These are phyloP conservation scores for Drosophila leontia DNA, from an alignment of 1,140 invertebrate species.

Conservation along the genomic window DNA sequence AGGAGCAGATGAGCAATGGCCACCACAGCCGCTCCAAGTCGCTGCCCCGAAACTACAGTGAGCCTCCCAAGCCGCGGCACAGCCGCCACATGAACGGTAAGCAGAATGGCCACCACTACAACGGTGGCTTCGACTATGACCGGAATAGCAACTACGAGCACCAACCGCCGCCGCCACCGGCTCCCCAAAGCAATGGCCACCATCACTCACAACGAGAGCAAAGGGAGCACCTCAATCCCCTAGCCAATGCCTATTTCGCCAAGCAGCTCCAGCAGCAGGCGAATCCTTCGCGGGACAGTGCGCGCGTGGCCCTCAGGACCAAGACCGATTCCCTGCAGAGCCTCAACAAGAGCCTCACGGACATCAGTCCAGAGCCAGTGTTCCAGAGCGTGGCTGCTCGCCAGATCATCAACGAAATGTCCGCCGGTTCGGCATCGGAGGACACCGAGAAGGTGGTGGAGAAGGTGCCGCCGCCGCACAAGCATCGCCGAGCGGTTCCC, in stretches of 20 bases:
- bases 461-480: slow-evolving; percentile 81
- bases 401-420: slow-evolving; percentile 94
- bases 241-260: slow-evolving; percentile 82
- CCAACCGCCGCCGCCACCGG: slow-evolving; percentile 68
- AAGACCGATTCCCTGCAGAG: slow-evolving; percentile 84
- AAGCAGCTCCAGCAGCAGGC: slow-evolving; percentile 78
- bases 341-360: slow-evolving; percentile 82
- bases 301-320: slow-evolving; percentile 70
- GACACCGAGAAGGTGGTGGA: slow-evolving; percentile 83
- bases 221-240: slow-evolving; percentile 75
- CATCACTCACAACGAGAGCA: slow-evolving; percentile 52
- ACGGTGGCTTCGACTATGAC: slow-evolving; percentile 68
- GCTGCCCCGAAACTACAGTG: slow-evolving; percentile 74
- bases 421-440: slow-evolving; percentile 86
- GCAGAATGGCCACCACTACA: slow-evolving; percentile 71
- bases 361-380: slow-evolving; percentile 86
- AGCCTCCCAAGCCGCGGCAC: slow-evolving; percentile 69
- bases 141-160: slow-evolving; percentile 81
- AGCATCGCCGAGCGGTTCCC: slow-evolving; percentile 89
- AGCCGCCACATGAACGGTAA: slow-evolving; percentile 67
- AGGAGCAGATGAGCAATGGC: slow-evolving; percentile 72
- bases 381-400: slow-evolving; percentile 94
- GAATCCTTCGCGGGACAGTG: slow-evolving; percentile 69
- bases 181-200: slow-evolving; percentile 65
- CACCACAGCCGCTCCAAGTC: slow-evolving; percentile 78